Evolutionary conservation across 1,140 invertebrate genomes (phyloP).

Genomic region (Anthonomus grandis): DNA sequence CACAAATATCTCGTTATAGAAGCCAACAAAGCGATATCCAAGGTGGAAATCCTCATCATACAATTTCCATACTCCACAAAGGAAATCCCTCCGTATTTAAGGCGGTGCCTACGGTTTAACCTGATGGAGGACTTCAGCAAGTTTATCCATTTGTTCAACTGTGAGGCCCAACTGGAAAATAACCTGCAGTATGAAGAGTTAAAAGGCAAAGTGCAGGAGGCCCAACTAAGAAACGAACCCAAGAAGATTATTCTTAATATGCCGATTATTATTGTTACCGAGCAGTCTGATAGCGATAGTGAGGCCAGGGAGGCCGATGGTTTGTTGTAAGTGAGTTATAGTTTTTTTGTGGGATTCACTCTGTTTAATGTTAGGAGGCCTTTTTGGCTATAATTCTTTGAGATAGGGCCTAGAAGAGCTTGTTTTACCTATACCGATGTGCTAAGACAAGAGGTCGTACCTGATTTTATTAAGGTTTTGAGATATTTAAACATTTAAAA

Average conservation of each 20-base stretch:
- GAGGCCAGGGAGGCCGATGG: slow-evolving; percentile 29
- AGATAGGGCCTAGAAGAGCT: too few species aligned
- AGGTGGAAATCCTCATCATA: slow-evolving; percentile 19
- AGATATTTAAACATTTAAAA: too few species aligned
- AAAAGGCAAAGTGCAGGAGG: slow-evolving; percentile 14
- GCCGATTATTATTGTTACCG: slow-evolving; percentile 33
- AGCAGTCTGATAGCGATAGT: slow-evolving; percentile 25
- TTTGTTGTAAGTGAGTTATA: slow-evolving; percentile 28
- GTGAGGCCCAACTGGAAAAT: slow-evolving; percentile 13
- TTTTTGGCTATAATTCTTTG: too few species aligned
- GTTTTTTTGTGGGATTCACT: too few species aligned
- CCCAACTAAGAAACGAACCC: slow-evolving; percentile 23
- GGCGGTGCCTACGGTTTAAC: slow-evolving; percentile 21
- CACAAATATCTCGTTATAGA: slow-evolving; percentile 27
- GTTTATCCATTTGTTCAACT: slow-evolving; percentile 26
- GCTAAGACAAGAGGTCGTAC: too few species aligned
- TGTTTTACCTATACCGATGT: too few species aligned
- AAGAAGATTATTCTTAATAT: slow-evolving; percentile 23
- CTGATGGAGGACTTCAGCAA: slow-evolving; percentile 32
- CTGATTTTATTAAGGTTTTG: too few species aligned
- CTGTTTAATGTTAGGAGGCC: too few species aligned
- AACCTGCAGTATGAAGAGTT: slow-evolving; percentile 21
- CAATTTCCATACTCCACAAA: slow-evolving; percentile 29
- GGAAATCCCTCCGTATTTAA: slow-evolving; percentile 26
- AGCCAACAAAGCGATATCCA: slow-evolving; percentile 12